phyloP scores from a whole-genome alignment of 1,140 invertebrate species.

The Cherax quadricarinatus region DNA sequence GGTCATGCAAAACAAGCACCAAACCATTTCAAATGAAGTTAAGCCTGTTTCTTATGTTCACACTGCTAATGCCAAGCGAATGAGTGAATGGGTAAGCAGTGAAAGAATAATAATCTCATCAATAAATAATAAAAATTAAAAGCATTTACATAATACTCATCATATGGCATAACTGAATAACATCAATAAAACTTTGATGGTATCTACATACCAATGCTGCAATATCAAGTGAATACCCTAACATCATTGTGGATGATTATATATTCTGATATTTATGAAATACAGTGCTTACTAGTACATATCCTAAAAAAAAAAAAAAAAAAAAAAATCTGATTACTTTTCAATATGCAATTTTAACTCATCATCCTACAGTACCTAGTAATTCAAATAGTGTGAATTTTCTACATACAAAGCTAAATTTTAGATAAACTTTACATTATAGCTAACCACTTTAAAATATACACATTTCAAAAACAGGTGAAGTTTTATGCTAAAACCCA shows the following conservation, averaged over 20 bases:
- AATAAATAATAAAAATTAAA: background rate
- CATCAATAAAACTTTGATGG: constrained; percentile 20
- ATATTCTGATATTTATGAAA: constrained; percentile 23
- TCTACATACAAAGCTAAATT: background rate
- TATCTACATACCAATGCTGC: constrained; percentile 35
- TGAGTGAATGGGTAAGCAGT: background rate
- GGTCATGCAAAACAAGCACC: background rate
- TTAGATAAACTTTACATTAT: background rate
- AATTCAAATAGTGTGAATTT: background rate
- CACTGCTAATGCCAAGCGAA: background rate
- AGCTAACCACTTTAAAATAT: constrained; percentile 10
- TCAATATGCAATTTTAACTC: background rate
- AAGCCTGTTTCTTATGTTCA: background rate
- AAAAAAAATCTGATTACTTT: background rate
- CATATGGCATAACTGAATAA: constrained; percentile 10
- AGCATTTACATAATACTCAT: background rate
- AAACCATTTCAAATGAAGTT: background rate
- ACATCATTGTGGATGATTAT: constrained; percentile 25
- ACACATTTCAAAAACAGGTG: background rate
- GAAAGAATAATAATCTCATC: no score
- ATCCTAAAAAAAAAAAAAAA: background rate
- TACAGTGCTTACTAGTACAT: background rate
- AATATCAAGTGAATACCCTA: constrained; percentile 23
- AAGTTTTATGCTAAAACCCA: constrained; percentile 2
- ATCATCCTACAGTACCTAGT: background rate